Conservation (phyloP, 2,797 vertebrate genomes). For the Diglossa cyanea region DNA sequence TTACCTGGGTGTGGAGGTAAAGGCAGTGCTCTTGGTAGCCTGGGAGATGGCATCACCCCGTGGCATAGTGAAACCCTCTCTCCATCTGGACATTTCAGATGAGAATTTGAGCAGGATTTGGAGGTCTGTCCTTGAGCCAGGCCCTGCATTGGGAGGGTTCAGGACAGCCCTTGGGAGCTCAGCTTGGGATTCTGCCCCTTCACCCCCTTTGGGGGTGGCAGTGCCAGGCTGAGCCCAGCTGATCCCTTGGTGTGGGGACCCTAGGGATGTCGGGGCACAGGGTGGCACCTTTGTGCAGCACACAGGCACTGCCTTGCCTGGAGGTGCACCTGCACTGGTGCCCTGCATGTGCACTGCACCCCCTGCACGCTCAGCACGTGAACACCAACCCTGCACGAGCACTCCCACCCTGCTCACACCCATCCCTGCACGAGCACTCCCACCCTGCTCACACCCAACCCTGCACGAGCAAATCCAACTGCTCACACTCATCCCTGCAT, state of each 20-base stretch:
- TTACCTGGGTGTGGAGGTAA: too few relatives aligned
- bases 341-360: not conserved
- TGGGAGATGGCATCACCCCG: not conserved
- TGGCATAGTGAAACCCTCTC: not conserved
- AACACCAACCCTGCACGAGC: not conserved
- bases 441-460: not conserved
- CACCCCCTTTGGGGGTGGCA: accelerated
- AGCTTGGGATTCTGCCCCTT: not conserved
- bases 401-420: not conserved
- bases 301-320: accelerated
- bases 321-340: not conserved
- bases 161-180: too few relatives aligned
- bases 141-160: not conserved
- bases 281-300: not conserved
- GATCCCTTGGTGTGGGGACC: too few relatives aligned
- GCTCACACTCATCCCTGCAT: not conserved
- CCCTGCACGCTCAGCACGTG: accelerated
- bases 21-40: not conserved
- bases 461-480: too few relatives aligned
- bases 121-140: not conserved
- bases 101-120: not conserved
- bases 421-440: not conserved
- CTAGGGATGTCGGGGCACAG: too few relatives aligned
- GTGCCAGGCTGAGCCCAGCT: accelerated
- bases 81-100: not conserved